Conservation (phyloP, 2,113 vertebrate species). For the Canis aureus region DNA sequence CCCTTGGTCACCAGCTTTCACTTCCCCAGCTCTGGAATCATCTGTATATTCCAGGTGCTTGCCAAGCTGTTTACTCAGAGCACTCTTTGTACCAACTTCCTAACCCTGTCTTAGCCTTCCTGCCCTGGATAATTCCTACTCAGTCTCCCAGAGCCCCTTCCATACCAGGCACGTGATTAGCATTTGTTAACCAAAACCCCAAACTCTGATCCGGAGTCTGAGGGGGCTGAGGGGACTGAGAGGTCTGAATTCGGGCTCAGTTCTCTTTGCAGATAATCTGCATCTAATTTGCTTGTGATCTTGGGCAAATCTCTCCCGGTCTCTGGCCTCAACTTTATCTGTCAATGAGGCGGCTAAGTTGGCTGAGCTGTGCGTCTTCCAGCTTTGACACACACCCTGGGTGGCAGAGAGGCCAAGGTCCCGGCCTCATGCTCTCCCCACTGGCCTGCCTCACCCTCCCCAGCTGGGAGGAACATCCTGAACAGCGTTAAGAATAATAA, state of each 20-base stretch:
- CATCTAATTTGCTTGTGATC: conserved; percentile 28
- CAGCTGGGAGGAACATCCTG: conserved; percentile 79
- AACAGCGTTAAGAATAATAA: conserved; percentile 85
- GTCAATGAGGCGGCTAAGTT: not conserved
- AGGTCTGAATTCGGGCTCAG: not conserved
- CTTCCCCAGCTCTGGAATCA: not conserved
- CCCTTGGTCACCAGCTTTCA: not conserved
- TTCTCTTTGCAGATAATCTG: not conserved
- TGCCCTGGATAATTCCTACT: not conserved
- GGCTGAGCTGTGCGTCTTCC: conserved; percentile 23
- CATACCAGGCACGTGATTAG: accelerated
- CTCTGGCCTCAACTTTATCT: conserved; percentile 65
- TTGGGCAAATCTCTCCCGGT: not conserved
- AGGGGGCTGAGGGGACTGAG: not conserved
- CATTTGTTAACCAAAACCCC: not conserved
- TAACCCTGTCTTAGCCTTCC: not conserved
- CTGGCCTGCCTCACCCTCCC: conserved; percentile 77
- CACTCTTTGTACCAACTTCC: not conserved
- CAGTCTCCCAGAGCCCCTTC: not conserved
- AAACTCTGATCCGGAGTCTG: not conserved
- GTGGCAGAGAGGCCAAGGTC: conserved; percentile 73
- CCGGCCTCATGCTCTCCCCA: conserved; percentile 1
- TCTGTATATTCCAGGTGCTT: not conserved
- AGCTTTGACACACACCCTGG: conserved; percentile 68
- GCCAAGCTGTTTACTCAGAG: not conserved